These are phyloP conservation scores for Hyphantria cunea DNA, from an alignment of 1,140 invertebrate genomes.

Conservation along the genomic window DNA sequence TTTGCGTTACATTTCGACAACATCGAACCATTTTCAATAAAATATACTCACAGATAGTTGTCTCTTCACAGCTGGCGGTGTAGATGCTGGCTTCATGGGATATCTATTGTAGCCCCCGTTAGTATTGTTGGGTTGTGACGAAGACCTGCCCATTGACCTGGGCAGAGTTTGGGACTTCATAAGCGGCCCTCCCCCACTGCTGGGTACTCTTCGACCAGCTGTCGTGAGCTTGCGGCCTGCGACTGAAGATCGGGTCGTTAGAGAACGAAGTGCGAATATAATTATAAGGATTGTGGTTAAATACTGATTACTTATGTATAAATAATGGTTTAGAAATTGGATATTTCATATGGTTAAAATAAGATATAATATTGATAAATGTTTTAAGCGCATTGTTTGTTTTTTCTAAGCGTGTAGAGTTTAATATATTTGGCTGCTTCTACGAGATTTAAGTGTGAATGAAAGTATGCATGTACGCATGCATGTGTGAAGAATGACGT, in stretches of 20 bases:
- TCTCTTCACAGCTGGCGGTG: constrained; percentile 90
- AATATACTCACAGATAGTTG: constrained; percentile 87
- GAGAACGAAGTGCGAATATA: not conserved
- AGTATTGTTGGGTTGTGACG: constrained; percentile 78
- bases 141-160: constrained; percentile 89
- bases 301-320: too few relatives aligned
- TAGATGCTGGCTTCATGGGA: constrained; percentile 88
- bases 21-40: too few relatives aligned
- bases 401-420: too few relatives aligned
- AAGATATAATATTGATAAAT: too few relatives aligned
- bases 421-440: too few relatives aligned
- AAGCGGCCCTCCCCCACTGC: constrained; percentile 83
- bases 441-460: too few relatives aligned
- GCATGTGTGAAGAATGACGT: too few relatives aligned
- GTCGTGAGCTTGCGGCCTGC: constrained; percentile 88
- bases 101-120: constrained; percentile 79
- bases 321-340: too few relatives aligned
- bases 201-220: constrained; percentile 84
- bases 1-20: too few relatives aligned
- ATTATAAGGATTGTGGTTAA: not conserved
- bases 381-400: too few relatives aligned
- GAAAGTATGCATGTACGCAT: too few relatives aligned
- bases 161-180: constrained; percentile 93
- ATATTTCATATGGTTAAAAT: too few relatives aligned
- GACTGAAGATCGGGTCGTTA: constrained; percentile 43